Percentiles rank a stretch among this genome's conserved stretches.
Conservation (phyloP, 2,113 vertebrate species). For the Scortum barcoo region DNA sequence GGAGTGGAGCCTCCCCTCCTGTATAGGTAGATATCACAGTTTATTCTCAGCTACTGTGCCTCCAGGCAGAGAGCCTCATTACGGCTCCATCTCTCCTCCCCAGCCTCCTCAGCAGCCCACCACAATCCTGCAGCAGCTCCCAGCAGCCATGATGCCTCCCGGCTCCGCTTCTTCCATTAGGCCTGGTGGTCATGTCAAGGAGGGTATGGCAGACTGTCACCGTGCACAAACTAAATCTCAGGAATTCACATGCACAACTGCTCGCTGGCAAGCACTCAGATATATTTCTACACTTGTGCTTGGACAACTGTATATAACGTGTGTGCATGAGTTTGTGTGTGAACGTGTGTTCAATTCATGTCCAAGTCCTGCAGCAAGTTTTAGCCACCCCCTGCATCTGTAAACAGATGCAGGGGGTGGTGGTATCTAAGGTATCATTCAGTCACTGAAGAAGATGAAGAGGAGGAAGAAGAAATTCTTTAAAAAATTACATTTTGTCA, state of each 20-base stretch:
- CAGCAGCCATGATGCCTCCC: slow-evolving; percentile 52
- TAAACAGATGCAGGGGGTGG: no score
- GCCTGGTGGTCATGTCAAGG: slow-evolving; percentile 67
- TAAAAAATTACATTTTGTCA: no score
- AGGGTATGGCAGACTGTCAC: slow-evolving; percentile 78
- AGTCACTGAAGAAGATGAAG: not conserved
- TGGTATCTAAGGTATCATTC: slow-evolving; percentile 2
- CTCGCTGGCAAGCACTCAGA: slow-evolving; percentile 43
- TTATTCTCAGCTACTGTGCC: slow-evolving; percentile 59
- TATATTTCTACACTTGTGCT: slow-evolving; percentile 54
- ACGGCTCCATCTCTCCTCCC: slow-evolving; percentile 49
- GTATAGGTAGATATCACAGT: slow-evolving; percentile 26
- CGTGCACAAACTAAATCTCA: slow-evolving; percentile 49
- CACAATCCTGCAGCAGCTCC: slow-evolving; percentile 77
- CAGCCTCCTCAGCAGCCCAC: slow-evolving; percentile 68
- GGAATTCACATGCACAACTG: slow-evolving; percentile 44
- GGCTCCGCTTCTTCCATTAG: slow-evolving; percentile 47
- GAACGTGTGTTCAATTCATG: not conserved
- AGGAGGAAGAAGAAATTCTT: no score
- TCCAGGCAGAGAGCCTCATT: slow-evolving; percentile 75
- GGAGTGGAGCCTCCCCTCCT: slow-evolving; percentile 7
- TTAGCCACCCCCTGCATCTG: not conserved
- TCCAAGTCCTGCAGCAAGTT: not conserved
- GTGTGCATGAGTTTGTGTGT: slow-evolving; percentile 7
- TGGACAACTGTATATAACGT: slow-evolving; percentile 38